phyloP scores from a whole-genome alignment of 1,140 invertebrate species.

The Aphidius gifuensis region DNA sequence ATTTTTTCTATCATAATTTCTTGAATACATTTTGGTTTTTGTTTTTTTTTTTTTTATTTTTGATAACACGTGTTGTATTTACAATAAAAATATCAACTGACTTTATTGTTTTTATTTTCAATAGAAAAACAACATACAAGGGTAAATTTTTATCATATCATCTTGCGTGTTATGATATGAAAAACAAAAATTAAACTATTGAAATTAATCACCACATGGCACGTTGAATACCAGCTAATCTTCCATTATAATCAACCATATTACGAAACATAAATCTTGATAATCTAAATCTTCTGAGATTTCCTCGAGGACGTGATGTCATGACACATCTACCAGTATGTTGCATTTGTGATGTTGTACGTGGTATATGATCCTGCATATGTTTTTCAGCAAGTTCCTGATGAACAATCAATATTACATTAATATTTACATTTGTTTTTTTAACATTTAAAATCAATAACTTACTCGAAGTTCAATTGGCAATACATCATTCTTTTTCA shows the following conservation, averaged over 20 bases:
- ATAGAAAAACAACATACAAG: too few relatives aligned
- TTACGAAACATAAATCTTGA: constrained; percentile 86
- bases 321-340: constrained; percentile 73
- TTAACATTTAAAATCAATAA: constrained; percentile 12
- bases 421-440: background rate
- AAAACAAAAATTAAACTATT: background rate
- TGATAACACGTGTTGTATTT: too few relatives aligned
- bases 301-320: constrained; percentile 74
- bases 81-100: too few relatives aligned
- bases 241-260: constrained; percentile 82
- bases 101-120: too few relatives aligned
- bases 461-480: constrained; percentile 72
- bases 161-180: too few relatives aligned
- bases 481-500: constrained; percentile 78
- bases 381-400: constrained; percentile 69
- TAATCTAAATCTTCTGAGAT: constrained; percentile 72
- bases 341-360: constrained; percentile 65
- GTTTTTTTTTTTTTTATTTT: too few relatives aligned
- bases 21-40: too few relatives aligned
- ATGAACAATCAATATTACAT: constrained; percentile 16
- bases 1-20: too few relatives aligned
- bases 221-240: constrained; percentile 80
- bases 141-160: too few relatives aligned
- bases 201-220: constrained; percentile 68
- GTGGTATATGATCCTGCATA: constrained; percentile 68